Evolutionary conservation across 2,797 vertebrate species (phyloP), one percentile per base, ranked within the genome.

Genomic region (Antrozous pallidus): DNA sequence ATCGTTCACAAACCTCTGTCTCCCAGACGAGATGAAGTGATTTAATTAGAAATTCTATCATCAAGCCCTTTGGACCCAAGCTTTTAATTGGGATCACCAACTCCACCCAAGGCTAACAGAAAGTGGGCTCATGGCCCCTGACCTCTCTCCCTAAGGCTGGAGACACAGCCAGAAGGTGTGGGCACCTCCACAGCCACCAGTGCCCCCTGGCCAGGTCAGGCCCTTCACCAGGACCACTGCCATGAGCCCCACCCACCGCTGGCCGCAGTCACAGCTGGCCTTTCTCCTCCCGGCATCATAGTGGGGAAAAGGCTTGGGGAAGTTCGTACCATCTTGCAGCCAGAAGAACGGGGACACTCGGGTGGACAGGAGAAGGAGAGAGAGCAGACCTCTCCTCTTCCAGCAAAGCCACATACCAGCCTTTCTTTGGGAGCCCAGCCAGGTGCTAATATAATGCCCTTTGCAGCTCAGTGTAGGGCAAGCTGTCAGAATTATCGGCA

Each of bases 41-140:
- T 98, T 98, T 98, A 98, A 98, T 98, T 98, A 98, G 97, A 97
- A 97, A 97, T 98, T 97, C 97, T 94, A 96, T 97, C 98, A 98
- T 96, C 75, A 82, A 98, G 97, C 92, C 97, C 95, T 98, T 98
- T 96, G 96, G 96, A 98, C 24, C 70, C 93, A 93, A 97, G 98
- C 96, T 98, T 98, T 98, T 97, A 98, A 98, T 98, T 98, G 98
- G 96, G 93, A 93, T 96, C 96, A 58, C 2, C 0, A 95, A 83
- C 94, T 96, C 95, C 90, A 82, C 97, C 81, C 56, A 0, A 93
- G 94, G 94, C 93, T 95, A 92, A 90, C 77, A 87, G 51, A 90
- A 75, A 0, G 1, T 81, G 83, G 49, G 77, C 88, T 82, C 47
- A 33, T 12, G 31, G 92, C 88, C 96, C 80, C 74, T 26, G 54